Percentiles rank a stretch among this genome's conserved stretches.
phyloP scores from a whole-genome alignment of 2,113 vertebrate species.

The Gallinago media region DNA sequence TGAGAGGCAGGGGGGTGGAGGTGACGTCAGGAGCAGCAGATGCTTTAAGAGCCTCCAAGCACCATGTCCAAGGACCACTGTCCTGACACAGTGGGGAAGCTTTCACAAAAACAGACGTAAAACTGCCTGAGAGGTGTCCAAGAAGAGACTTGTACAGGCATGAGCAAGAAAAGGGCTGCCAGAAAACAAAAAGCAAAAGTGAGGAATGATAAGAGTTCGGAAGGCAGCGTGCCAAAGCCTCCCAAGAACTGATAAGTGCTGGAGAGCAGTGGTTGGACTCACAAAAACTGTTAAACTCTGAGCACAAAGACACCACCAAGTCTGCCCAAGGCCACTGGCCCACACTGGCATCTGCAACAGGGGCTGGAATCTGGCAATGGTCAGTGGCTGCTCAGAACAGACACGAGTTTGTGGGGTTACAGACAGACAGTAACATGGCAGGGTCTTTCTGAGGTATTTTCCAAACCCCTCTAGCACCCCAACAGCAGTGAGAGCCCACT shows the following conservation, averaged over 20 bases:
- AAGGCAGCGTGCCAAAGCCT: background rate
- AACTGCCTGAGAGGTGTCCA: background rate
- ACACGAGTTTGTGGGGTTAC: rapidly evolving
- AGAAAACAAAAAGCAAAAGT: background rate
- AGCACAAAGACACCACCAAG: background rate
- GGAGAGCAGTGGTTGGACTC: background rate
- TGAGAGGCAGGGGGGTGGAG: too few relatives aligned
- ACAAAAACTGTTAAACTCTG: background rate
- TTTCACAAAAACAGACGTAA: background rate
- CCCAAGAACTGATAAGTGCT: background rate
- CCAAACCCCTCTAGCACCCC: too few relatives aligned
- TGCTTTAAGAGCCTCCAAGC: background rate
- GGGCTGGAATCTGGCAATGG: background rate
- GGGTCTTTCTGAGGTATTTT: background rate
- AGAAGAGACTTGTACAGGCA: rapidly evolving
- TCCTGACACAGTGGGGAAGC: rapidly evolving
- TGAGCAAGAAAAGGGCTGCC: background rate
- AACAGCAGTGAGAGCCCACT: rapidly evolving
- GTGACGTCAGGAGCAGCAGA: background rate
- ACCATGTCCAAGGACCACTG: rapidly evolving
- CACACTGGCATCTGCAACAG: rapidly evolving
- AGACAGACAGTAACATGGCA: rapidly evolving
- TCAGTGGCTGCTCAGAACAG: rapidly evolving
- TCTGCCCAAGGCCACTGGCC: background rate
- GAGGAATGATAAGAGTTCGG: background rate